These are phyloP conservation scores for Drosophila rellima DNA, from an alignment of 2,888 invertebrate species.

Conservation along the genomic window DNA sequence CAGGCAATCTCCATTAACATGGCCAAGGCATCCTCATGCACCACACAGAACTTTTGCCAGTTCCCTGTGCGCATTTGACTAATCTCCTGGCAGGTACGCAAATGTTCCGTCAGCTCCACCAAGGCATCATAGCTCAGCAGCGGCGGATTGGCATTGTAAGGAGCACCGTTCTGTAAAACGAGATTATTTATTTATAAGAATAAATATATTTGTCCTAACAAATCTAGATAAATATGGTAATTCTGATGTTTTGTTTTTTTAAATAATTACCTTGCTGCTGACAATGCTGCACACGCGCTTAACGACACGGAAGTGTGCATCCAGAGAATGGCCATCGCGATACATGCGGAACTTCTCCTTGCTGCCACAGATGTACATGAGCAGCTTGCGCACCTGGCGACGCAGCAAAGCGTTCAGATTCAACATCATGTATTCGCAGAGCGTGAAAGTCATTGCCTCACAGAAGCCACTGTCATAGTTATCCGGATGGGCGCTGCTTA, in stretches of 20 bases:
- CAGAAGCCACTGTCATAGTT: constrained; percentile 89
- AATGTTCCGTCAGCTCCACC: constrained; percentile 97
- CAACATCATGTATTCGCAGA: constrained; percentile 98
- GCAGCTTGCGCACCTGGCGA: constrained; percentile 95
- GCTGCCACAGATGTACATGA: constrained; percentile 96
- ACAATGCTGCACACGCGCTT: constrained; percentile 85
- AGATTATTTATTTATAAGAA: background rate
- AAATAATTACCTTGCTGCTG: constrained; percentile 80
- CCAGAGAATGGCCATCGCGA: constrained; percentile 96
- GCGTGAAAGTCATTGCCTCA: constrained; percentile 88
- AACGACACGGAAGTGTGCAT: constrained; percentile 93
- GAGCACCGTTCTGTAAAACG: constrained; percentile 61
- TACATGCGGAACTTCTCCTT: constrained; percentile 98
- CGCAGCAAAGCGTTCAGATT: constrained; percentile 90
- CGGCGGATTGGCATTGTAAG: constrained; percentile 79
- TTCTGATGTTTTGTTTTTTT: too few relatives aligned
- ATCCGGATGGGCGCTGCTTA: constrained; percentile 85
- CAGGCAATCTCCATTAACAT: constrained; percentile 94
- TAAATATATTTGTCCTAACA: too few relatives aligned
- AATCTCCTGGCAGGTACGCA: constrained; percentile 97
- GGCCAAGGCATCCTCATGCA: constrained; percentile 91
- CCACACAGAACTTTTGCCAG: constrained; percentile 96
- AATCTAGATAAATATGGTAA: too few relatives aligned
- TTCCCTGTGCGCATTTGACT: constrained; percentile 96
- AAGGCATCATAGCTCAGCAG: constrained; percentile 94